Evolutionary conservation across 2,797 vertebrate species (phyloP).

Genomic region (Tinamus major): DNA sequence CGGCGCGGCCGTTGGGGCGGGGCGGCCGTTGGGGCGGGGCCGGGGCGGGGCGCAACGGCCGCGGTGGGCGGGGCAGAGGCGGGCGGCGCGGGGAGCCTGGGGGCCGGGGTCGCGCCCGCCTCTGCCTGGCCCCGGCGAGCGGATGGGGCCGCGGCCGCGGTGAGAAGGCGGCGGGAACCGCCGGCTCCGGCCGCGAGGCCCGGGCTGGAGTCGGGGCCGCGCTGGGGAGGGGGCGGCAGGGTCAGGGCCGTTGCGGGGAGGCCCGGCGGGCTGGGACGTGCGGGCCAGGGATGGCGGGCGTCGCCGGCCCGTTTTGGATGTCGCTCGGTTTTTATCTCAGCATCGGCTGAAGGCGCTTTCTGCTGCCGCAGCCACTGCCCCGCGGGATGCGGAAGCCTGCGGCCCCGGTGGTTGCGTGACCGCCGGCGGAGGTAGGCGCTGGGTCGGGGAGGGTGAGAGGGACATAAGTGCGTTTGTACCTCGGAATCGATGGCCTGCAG

Average conservation of each 20-base stretch:
- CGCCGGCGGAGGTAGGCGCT: background rate
- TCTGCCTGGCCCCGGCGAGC: background rate
- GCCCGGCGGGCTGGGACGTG: background rate
- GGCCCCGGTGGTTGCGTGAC: background rate
- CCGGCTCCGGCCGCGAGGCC: no score
- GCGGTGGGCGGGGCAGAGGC: background rate
- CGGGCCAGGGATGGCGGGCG: background rate
- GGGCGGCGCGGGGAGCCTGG: background rate
- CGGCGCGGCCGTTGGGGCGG: no score
- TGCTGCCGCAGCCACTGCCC: accelerated
- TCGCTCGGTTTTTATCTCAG: background rate
- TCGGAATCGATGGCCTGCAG: accelerated
- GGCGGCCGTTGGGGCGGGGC: no score
- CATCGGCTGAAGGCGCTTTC: background rate
- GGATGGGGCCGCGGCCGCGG: background rate
- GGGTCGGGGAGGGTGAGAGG: no score
- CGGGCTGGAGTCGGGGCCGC: background rate
- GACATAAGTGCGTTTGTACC: background rate
- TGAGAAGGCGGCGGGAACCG: background rate
- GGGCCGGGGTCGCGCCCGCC: background rate
- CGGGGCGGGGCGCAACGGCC: no score
- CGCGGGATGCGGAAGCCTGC: background rate
- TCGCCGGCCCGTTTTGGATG: no score
- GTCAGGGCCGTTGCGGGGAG: accelerated
- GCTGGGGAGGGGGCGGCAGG: background rate